Conservation (phyloP, 2,797 vertebrate genomes). For the Centropyge bicolor region DNA sequence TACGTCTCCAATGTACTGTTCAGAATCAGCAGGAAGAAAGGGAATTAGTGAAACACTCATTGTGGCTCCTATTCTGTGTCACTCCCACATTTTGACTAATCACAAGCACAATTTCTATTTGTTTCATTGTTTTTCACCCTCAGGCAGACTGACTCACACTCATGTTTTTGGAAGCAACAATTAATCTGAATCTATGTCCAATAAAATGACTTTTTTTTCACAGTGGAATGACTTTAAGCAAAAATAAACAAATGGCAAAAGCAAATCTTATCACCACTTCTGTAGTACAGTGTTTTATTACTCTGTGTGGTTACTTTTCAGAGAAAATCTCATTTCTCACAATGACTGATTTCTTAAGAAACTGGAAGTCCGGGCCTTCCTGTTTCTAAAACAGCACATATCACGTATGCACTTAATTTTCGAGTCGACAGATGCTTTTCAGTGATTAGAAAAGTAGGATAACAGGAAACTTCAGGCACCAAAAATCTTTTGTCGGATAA, state of each 20-base stretch:
- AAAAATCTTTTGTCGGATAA: not conserved
- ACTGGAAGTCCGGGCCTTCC: constrained; percentile 64
- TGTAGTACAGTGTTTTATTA: not conserved
- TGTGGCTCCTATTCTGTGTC: not conserved
- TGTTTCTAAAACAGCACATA: constrained; percentile 51
- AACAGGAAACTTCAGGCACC: constrained; percentile 27
- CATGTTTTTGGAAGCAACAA: not conserved
- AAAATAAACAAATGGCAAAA: not conserved
- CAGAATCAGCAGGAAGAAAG: not conserved
- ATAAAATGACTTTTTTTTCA: not conserved
- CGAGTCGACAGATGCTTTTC: constrained; percentile 34
- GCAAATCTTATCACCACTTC: not conserved
- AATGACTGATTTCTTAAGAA: constrained; percentile 62
- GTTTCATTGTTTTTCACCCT: not conserved
- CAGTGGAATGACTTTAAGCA: not conserved
- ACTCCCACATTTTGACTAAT: not conserved
- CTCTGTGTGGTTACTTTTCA: not conserved
- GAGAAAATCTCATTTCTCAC: constrained; percentile 57
- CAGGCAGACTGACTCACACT: not conserved
- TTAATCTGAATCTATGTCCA: not conserved
- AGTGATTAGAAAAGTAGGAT: constrained; percentile 10
- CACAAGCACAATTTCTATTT: not conserved
- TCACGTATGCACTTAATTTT: constrained; percentile 9
- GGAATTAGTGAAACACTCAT: not conserved
- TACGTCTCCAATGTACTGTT: not conserved